Evolutionary conservation across 2,888 invertebrate genomes (phyloP).

Genomic region (Dichetophora obliterata): DNA sequence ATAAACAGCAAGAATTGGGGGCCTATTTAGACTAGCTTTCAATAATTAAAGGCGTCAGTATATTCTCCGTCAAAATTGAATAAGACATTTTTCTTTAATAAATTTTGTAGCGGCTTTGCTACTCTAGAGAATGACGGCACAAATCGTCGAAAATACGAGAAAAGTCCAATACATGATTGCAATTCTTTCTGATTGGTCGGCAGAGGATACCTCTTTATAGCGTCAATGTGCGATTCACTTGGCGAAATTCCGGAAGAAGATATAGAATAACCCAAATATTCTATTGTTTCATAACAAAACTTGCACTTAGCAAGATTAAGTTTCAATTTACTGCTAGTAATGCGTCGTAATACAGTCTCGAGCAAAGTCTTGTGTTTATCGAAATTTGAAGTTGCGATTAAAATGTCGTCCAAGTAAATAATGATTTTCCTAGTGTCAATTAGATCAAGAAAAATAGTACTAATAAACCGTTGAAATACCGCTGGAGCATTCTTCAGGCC

Average conservation of each 20-base stretch:
- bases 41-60: neutral
- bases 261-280: neutral
- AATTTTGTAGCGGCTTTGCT: neutral
- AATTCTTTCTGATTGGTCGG: neutral
- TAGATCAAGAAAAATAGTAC: neutral
- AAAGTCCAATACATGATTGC: slow-evolving; percentile 5
- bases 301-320: neutral
- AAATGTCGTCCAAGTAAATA: neutral
- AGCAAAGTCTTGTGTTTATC: neutral
- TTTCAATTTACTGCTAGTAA: no score
- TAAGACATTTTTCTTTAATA: neutral
- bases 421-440: neutral
- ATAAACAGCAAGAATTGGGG: neutral
- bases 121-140: neutral
- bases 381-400: neutral
- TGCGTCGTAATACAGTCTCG: no score
- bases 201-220: neutral
- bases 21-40: neutral
- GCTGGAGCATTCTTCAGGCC: neutral
- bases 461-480: neutral
- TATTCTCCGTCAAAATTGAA: neutral
- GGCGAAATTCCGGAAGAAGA: no score
- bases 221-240: no score
- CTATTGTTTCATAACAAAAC: neutral
- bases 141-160: slow-evolving; percentile 1